Conservation (phyloP, 2,113 vertebrate species). For the Plecotus auritus region DNA sequence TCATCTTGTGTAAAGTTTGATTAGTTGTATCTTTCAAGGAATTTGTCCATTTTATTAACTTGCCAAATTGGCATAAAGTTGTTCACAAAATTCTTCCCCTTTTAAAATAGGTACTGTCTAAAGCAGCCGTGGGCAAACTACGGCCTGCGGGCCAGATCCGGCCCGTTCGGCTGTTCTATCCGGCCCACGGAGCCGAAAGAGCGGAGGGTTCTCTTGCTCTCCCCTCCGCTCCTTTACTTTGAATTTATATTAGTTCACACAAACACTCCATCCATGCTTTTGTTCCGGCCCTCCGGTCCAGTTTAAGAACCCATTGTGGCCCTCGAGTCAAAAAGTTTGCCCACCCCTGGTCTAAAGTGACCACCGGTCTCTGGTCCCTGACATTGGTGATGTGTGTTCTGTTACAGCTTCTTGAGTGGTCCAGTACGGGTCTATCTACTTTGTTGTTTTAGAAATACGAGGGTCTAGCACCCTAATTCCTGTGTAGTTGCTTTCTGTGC, state of each 20-base stretch:
- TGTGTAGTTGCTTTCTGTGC: not conserved
- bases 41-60: not conserved
- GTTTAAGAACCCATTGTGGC: too few species aligned
- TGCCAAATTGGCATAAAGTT: not conserved
- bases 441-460: not conserved
- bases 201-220: too few species aligned
- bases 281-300: too few species aligned
- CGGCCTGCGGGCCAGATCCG: too few species aligned
- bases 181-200: too few species aligned
- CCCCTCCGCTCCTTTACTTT: too few species aligned
- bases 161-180: too few species aligned
- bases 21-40: not conserved
- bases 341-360: not conserved
- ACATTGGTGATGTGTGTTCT: not conserved
- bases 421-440: not conserved
- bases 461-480: not conserved
- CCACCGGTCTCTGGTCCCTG: not conserved
- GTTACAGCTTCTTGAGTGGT: not conserved
- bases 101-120: not conserved
- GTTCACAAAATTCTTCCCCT: not conserved
- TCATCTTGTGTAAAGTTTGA: not conserved
- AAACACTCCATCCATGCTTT: too few species aligned
- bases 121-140: too few species aligned
- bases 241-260: too few species aligned
- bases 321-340: too few species aligned